Evolutionary conservation across 2,113 vertebrate genomes (phyloP).

Genomic region (Trichomycterus rosablanca): DNA sequence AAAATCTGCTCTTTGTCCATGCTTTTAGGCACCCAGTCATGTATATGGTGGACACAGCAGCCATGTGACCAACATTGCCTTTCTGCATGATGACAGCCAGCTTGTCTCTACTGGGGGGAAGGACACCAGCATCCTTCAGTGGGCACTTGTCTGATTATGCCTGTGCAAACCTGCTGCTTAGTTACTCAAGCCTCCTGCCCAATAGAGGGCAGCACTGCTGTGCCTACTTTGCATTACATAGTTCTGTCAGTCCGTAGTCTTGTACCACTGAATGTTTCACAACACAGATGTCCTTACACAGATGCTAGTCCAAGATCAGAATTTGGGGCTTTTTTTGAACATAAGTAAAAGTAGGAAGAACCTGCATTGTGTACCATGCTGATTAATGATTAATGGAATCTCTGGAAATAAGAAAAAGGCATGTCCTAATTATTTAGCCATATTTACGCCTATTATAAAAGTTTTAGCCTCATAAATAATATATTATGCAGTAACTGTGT

Average conservation of each 20-base stretch:
- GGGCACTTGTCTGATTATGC: conserved; percentile 74
- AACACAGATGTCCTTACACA: conserved; percentile 20
- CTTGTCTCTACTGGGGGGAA: conserved; percentile 83
- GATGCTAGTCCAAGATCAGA: conserved; percentile 3
- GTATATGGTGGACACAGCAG: conserved; percentile 86
- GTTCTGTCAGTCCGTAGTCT: conserved; percentile 30
- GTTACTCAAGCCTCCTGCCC: conserved; percentile 55
- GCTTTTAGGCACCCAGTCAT: conserved; percentile 73
- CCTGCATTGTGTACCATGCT: conserved; percentile 48
- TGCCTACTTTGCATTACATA: conserved; percentile 53
- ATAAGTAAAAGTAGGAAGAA: no score
- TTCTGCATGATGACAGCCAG: conserved; percentile 77
- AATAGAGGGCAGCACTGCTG: conserved; percentile 60
- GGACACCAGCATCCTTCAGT: conserved; percentile 85
- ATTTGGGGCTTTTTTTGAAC: conserved; percentile 34
- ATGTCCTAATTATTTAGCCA: conserved; percentile 46
- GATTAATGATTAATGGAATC: conserved; percentile 55
- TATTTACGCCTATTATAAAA: conserved; percentile 46
- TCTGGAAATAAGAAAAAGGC: conserved; percentile 51
- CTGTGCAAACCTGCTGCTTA: conserved; percentile 49
- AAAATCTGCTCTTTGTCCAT: neutral
- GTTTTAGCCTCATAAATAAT: conserved; percentile 53
- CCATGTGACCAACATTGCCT: conserved; percentile 89
- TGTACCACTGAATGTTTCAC: conserved; percentile 31
- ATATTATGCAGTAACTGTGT: conserved; percentile 59